Base-by-base conservation (phyloP, 2,888 invertebrate species). In the Pristionchus fissidentatus region DNA sequence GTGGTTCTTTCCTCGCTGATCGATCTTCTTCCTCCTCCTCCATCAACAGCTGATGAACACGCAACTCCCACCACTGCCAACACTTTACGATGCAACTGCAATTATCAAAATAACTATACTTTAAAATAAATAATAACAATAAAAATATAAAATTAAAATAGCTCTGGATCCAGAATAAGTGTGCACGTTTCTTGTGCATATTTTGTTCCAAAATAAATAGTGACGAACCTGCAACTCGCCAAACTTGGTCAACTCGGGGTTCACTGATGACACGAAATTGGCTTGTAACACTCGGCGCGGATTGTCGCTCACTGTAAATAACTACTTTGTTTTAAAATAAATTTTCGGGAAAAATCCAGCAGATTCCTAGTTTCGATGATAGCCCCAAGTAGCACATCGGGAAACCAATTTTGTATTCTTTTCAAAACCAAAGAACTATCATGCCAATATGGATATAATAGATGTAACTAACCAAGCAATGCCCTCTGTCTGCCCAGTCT, bases 191-290 rank as follows among this genome's bases (percentile, higher is more conserved):
- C n/a, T n/a, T n/a, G n/a, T n/a, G n/a, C n/a, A n/a, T n/a, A n/a
- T n/a, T n/a, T n/a, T n/a, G n/a, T n/a, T n/a, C n/a, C n/a, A n/a
- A n/a, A n/a, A n/a, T n/a, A n/a, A n/a, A n/a, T n/a, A n/a, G n/a
- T n/a, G n/a, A n/a, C n/a, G n/a, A 62, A 89, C 90, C 86, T 91
- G 91, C 57, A 91, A 84, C 46, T 91, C 91, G 62, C 89, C 88
- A 82, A 91, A 91, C 83, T 89, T 88, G 22, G 85, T 26, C 55
- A 86, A 70, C 57, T 86, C 89, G 52, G 62, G 77, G 66, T 88
- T 87, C n/a, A 87, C 85, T 4, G 86, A 75, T 22, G 89, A 88
- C 49, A 89, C 85, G 80, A 91, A 91, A 35, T 86, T 86, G 46
- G 90, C 88, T 46, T 87, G 87, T 55, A 91, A 88, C 29, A 88